These are phyloP conservation scores for Melanotaenia pygmaea DNA, from an alignment of 2,797 vertebrate species.

Conservation along the genomic window DNA sequence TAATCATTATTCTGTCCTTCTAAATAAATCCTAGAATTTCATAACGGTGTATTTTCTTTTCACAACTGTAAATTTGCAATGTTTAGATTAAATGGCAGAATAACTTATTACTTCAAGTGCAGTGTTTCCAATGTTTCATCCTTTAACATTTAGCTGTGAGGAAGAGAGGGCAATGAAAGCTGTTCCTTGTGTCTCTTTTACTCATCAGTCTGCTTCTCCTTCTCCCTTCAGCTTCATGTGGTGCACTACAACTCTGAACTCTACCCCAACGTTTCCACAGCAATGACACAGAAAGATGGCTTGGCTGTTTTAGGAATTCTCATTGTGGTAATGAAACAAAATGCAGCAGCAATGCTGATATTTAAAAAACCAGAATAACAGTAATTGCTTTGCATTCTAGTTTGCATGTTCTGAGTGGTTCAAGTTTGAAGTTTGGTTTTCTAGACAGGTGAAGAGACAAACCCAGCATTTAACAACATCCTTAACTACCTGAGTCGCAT, in stretches of 20 bases:
- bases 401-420: background rate
- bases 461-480: constrained; percentile 86
- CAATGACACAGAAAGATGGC: constrained; percentile 82
- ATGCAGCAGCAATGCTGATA: background rate
- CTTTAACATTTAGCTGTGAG: constrained; percentile 30
- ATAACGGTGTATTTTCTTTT: background rate
- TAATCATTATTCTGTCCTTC: background rate
- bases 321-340: constrained; percentile 84
- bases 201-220: constrained; percentile 21
- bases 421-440: constrained; percentile 41
- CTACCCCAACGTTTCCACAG: constrained; percentile 81
- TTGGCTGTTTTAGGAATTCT: constrained; percentile 90
- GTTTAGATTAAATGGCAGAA: background rate
- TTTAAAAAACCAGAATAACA: background rate
- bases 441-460: constrained; percentile 85
- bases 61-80: background rate
- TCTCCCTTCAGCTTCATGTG: constrained; percentile 86
- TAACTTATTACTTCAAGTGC: background rate
- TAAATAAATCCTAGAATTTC: background rate
- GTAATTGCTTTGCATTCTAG: background rate
- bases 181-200: background rate
- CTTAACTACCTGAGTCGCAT: constrained; percentile 85
- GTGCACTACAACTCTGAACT: constrained; percentile 91
- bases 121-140: background rate
- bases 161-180: background rate